Percentiles rank a stretch among this genome's conserved stretches.
phyloP scores from a whole-genome alignment of 1,140 invertebrate genomes.

The Amyelois transitella region DNA sequence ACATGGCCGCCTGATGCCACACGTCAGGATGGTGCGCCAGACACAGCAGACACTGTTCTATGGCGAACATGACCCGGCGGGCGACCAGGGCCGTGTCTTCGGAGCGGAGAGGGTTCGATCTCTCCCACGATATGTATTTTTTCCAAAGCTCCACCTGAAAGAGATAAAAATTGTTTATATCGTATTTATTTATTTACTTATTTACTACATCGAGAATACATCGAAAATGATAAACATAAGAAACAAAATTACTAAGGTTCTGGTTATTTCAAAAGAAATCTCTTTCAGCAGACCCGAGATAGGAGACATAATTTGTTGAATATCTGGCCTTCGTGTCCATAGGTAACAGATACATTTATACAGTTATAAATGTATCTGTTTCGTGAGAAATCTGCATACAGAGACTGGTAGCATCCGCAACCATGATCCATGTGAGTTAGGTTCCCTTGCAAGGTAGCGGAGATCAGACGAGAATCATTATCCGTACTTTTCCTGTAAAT shows the following conservation, averaged over 20 bases:
- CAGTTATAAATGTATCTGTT: too few relatives aligned
- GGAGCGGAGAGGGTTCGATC: constrained; percentile 94
- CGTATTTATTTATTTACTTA: too few relatives aligned
- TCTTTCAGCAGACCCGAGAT: too few relatives aligned
- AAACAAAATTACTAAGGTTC: too few relatives aligned
- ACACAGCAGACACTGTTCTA: constrained; percentile 97
- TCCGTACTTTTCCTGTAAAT: constrained; percentile 6
- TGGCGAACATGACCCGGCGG: constrained; percentile 97
- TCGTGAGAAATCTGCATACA: too few relatives aligned
- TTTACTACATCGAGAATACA: too few relatives aligned
- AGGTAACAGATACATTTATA: too few relatives aligned
- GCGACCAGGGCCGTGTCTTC: constrained; percentile 96
- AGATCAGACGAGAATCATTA: neutral
- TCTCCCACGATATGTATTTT: constrained; percentile 98
- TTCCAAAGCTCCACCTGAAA: constrained; percentile 97
- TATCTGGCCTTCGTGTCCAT: too few relatives aligned
- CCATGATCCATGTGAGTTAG: neutral
- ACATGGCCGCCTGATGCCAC: constrained; percentile 98
- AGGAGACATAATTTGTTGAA: too few relatives aligned
- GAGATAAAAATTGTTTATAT: neutral
- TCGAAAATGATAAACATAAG: too few relatives aligned
- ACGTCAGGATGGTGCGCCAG: constrained; percentile 98
- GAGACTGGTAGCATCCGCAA: too few relatives aligned
- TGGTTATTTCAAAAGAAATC: too few relatives aligned
- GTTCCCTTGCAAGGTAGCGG: neutral